Evolutionary conservation across 1,140 invertebrate genomes (phyloP).

Genomic region (Papilio xuthus): DNA sequence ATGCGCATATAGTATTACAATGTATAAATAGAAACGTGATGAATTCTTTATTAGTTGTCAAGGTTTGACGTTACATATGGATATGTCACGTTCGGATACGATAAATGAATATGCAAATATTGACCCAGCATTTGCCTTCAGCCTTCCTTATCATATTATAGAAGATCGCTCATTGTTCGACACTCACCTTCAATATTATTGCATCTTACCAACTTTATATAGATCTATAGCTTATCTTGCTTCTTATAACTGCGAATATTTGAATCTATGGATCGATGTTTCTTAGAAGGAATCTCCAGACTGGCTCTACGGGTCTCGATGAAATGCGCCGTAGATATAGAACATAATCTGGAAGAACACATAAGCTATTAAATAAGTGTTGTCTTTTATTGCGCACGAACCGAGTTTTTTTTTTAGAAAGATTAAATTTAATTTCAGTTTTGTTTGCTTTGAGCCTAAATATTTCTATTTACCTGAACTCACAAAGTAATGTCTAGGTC

Average conservation of each 20-base stretch:
- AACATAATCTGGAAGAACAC: no score
- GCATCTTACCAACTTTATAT: neutral
- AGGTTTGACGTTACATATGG: neutral
- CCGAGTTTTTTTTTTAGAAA: no score
- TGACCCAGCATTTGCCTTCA: neutral
- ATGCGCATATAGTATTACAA: neutral
- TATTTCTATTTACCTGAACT: neutral
- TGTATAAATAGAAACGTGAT: conserved; percentile 16
- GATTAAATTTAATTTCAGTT: no score
- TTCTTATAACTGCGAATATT: no score
- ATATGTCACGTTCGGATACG: conserved; percentile 14
- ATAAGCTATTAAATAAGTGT: no score
- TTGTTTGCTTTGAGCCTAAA: neutral
- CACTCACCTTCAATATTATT: neutral
- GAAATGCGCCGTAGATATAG: no score
- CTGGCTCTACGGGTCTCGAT: no score
- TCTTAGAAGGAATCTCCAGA: no score
- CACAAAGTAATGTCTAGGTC: conserved; percentile 27
- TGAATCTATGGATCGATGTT: no score
- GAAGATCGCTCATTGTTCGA: neutral
- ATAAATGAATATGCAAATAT: conserved; percentile 16
- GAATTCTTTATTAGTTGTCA: conserved; percentile 17
- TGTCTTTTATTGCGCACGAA: no score
- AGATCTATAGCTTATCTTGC: neutral
- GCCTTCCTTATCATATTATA: conserved; percentile 11